phyloP scores from a whole-genome alignment of 2,888 invertebrate species.

The Deilephila elpenor region DNA sequence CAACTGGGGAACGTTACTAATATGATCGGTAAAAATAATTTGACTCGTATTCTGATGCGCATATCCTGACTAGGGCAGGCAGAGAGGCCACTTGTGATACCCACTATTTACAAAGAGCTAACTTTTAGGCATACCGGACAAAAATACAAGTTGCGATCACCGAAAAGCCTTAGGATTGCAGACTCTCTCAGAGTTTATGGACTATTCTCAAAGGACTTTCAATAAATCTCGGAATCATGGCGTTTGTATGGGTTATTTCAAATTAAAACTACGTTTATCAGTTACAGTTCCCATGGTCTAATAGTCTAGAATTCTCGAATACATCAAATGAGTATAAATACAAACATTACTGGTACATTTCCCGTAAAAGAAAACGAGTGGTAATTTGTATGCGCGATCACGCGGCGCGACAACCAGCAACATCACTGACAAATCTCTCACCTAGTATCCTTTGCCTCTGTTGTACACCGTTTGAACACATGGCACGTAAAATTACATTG shows the following conservation, averaged over 20 bases:
- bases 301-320: not conserved
- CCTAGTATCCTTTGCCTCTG: constrained; percentile 37
- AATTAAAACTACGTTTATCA: too few relatives aligned
- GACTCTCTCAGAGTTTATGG: too few relatives aligned
- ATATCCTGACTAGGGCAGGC: not conserved
- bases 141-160: too few relatives aligned
- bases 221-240: too few relatives aligned
- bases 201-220: too few relatives aligned
- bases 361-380: constrained; percentile 29
- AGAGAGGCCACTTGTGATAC: not conserved
- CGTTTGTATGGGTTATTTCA: too few relatives aligned
- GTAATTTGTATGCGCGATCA: constrained; percentile 73
- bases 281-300: not conserved
- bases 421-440: constrained; percentile 47
- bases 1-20: too few relatives aligned
- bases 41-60: too few relatives aligned
- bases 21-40: not conserved
- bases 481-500: constrained; percentile 27
- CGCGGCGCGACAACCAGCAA: constrained; percentile 50
- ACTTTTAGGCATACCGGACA: too few relatives aligned
- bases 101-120: too few relatives aligned
- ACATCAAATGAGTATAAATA: not conserved
- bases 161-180: too few relatives aligned
- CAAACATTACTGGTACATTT: not conserved
- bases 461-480: constrained; percentile 36